Base-by-base conservation (phyloP, 2,888 invertebrate genomes). In the Lordiphosa andalusiaca region DNA sequence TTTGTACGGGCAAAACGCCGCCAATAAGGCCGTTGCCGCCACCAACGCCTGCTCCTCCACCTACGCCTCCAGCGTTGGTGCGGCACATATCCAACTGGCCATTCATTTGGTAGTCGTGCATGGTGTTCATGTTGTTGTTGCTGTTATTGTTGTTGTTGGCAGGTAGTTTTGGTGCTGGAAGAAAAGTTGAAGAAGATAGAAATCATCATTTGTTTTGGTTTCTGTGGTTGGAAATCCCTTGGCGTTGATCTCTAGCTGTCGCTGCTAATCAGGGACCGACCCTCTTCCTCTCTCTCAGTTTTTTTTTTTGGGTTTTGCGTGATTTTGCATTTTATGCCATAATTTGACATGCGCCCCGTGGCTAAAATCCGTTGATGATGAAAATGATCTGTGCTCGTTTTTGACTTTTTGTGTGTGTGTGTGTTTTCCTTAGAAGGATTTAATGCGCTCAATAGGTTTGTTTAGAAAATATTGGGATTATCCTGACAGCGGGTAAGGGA, bases 91-190 rank as follows among this genome's bases (percentile, higher is more conserved):
- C 89, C 56, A 88, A 73, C 69, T 88, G 86, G 71, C 87, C 88
- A 67, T 84, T 87, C 69, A 89, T 74, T 71, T 88, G 87, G 90
- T 91, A 90, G 90, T 92, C 78, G 91, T 90, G 91, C 73, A 92
- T 82, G 72, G 84, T 75, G 59, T 63, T 48, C 12, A 76, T 72
- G 59, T 60, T 81, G 90, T 67, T 82, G 72, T 84, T 16, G 16
- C 2, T 16, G 16, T 16, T 75, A 60, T 62, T 48, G 16, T 72
- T 75, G 58, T 66, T 81, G 90, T 67, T 82, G 90, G 93, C 91
- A 74, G 91, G 89, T 86, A 94, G 90, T 90, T 94, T 94, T 67
- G 93, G 92, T 71, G 90, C 94, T 94, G 91, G 55, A 92, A 91
- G 50, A 30, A 19, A 23, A n/a, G 13, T 10, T 36, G 37, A 58